A percentile compares a stretch with the other conserved stretches of the same genome.
phyloP scores from a whole-genome alignment of 2,113 vertebrate genomes.

The Albula goreensis region DNA sequence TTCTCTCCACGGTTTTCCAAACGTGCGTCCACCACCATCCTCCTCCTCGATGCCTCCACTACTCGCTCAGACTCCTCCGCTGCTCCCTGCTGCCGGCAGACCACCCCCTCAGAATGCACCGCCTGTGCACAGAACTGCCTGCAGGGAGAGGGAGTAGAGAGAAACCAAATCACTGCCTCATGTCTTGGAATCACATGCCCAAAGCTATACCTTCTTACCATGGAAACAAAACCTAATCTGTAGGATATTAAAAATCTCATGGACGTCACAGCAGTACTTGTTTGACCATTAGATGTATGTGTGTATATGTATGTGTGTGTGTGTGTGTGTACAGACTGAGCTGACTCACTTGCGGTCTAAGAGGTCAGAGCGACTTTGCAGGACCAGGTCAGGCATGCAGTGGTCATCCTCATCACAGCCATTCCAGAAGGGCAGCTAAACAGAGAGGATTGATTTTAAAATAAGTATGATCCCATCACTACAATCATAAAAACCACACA shows the following conservation, averaged over 20 bases:
- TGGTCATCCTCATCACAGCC: slow-evolving; percentile 94
- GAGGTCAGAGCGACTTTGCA: slow-evolving; percentile 83
- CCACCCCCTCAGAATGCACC: slow-evolving; percentile 61
- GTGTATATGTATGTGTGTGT: background rate
- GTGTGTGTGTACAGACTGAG: background rate
- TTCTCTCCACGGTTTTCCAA: slow-evolving; percentile 93
- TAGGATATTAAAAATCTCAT: background rate
- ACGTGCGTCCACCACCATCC: slow-evolving; percentile 79
- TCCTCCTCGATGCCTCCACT: slow-evolving; percentile 77
- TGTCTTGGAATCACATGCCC: background rate
- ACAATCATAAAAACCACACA: too few relatives aligned
- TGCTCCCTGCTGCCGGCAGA: slow-evolving; percentile 44
- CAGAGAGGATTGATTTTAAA: background rate
- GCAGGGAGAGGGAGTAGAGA: slow-evolving; percentile 6
- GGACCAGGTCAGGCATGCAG: slow-evolving; percentile 86
- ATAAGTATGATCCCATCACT: background rate
- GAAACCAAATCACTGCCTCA: background rate
- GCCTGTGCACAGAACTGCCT: slow-evolving; percentile 84
- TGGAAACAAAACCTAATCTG: background rate
- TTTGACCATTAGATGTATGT: background rate
- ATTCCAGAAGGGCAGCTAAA: slow-evolving; percentile 93
- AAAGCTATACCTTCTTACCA: background rate
- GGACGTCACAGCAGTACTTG: background rate
- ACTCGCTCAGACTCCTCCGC: slow-evolving; percentile 63
- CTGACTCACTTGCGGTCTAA: slow-evolving; percentile 80